These are phyloP conservation scores for Columba janthina DNA, from an alignment of 2,113 vertebrate species.

Conservation along the genomic window DNA sequence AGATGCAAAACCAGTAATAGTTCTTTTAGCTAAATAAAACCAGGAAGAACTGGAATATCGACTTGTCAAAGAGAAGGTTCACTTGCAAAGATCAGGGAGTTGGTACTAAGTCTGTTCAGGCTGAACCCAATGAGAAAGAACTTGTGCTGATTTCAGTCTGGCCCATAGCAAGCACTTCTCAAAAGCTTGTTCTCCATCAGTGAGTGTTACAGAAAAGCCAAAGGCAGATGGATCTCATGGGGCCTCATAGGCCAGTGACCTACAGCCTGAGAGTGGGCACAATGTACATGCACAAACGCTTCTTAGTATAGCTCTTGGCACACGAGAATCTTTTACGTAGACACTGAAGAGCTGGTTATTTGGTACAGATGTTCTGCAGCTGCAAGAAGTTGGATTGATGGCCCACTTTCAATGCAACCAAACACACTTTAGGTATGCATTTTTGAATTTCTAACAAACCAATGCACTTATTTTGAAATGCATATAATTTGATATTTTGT, in stretches of 20 bases:
- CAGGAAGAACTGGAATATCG: fast-evolving
- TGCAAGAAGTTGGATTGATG: slow-evolving; percentile 64
- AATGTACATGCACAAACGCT: fast-evolving
- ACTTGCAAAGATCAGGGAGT: not conserved
- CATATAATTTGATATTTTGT: slow-evolving; percentile 62
- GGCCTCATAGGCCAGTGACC: not conserved
- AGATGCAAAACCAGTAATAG: not conserved
- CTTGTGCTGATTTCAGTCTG: too few relatives aligned
- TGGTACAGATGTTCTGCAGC: slow-evolving; percentile 74
- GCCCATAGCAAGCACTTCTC: not conserved
- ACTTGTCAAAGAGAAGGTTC: not conserved
- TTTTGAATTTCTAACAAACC: slow-evolving; percentile 67
- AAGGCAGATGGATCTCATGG: not conserved
- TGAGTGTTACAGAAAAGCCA: not conserved
- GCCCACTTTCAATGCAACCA: slow-evolving; percentile 65
- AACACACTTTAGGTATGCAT: slow-evolving; percentile 62
- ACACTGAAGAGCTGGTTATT: slow-evolving; percentile 64
- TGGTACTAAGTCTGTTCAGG: not conserved
- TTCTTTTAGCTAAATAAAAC: not conserved
- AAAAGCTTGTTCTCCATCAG: not conserved
- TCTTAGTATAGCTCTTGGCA: slow-evolving; percentile 69
- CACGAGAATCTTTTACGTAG: slow-evolving; percentile 44
- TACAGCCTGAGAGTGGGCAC: not conserved
- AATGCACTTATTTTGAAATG: slow-evolving; percentile 59
- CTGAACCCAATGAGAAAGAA: not conserved